A percentile compares a stretch with the other conserved stretches of the same genome.
Evolutionary conservation across 1,140 invertebrate species (phyloP).

Genomic region (Ctenoplectra terminalis): DNA sequence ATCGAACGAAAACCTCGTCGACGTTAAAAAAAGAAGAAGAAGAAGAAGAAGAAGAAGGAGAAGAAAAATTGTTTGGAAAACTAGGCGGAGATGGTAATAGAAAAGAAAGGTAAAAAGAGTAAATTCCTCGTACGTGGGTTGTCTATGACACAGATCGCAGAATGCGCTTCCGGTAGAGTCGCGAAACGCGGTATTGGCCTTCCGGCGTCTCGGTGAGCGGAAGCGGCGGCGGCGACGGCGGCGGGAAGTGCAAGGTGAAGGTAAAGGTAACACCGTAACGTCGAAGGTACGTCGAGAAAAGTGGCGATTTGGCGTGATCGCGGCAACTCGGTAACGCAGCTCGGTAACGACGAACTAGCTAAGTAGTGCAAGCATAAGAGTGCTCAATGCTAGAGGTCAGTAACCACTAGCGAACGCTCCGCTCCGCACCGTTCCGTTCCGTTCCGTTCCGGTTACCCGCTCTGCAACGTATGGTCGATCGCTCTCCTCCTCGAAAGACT

Average conservation of each 20-base stretch:
- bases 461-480: constrained; percentile 62
- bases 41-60: too few species aligned
- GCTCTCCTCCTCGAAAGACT: constrained; percentile 45
- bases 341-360: constrained; percentile 76
- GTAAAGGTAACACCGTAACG: constrained; percentile 75
- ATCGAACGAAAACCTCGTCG: too few species aligned
- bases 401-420: constrained; percentile 77
- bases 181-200: constrained; percentile 17
- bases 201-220: constrained; percentile 34
- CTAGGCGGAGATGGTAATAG: too few species aligned
- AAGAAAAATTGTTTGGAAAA: too few species aligned
- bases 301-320: constrained; percentile 63
- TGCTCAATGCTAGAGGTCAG: constrained; percentile 80
- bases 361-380: constrained; percentile 84
- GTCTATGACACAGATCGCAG: constrained; percentile 36
- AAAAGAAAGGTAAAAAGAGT: too few species aligned
- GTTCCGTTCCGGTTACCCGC: constrained; percentile 82
- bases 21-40: too few species aligned
- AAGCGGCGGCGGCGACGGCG: constrained; percentile 17
- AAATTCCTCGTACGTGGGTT: not conserved
- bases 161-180: constrained; percentile 28
- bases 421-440: constrained; percentile 74
- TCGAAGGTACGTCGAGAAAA: constrained; percentile 56
- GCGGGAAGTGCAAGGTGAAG: constrained; percentile 73
- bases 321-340: constrained; percentile 36